These are phyloP conservation scores for Trochalopteron elliotii DNA, from an alignment of 2,113 vertebrate genomes.

Conservation along the genomic window DNA sequence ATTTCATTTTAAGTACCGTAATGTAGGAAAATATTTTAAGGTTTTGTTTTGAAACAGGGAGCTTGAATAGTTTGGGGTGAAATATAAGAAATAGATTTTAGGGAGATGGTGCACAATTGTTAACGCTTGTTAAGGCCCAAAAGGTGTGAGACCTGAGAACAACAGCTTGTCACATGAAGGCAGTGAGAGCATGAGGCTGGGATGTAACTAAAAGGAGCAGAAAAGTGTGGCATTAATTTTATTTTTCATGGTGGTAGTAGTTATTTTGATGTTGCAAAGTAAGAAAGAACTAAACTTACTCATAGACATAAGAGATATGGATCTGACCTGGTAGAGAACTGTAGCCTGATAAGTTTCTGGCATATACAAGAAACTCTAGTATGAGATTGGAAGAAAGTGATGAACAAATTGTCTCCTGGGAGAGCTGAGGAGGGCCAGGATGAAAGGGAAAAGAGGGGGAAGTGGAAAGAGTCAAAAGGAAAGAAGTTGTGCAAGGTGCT, in stretches of 20 bases:
- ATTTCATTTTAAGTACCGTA: neutral
- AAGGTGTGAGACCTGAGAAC: neutral
- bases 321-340: neutral
- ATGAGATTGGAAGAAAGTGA: slow-evolving; percentile 5
- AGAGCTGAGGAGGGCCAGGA: neutral
- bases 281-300: neutral
- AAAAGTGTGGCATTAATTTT: neutral
- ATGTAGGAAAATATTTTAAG: neutral
- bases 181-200: neutral
- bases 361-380: neutral
- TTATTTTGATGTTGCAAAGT: neutral
- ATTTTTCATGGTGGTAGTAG: neutral
- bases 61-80: neutral
- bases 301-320: neutral
- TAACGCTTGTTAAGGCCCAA: neutral
- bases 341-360: neutral
- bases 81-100: neutral
- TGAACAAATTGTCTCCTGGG: neutral
- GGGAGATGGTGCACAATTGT: neutral
- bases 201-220: neutral
- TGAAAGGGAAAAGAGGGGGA: slow-evolving; percentile 12
- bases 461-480: neutral
- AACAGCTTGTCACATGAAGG: neutral
- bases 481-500: slow-evolving; percentile 21
- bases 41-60: neutral